Percentiles rank a stretch among this genome's conserved stretches.
Conservation (phyloP, 2,888 invertebrate genomes). For the Magallana nippona region DNA sequence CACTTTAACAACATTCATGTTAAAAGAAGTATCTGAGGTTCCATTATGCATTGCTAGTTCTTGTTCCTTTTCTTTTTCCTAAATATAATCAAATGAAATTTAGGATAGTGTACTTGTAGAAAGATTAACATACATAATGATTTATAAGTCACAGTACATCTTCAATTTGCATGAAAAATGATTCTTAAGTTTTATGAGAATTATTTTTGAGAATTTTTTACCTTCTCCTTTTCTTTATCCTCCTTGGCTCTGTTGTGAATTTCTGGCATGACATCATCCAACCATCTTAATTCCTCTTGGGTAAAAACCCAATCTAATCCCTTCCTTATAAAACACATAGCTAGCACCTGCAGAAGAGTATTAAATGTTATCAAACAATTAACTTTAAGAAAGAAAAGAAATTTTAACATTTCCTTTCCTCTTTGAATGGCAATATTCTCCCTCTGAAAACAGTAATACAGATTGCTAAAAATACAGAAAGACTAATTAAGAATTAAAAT, state of each 20-base stretch:
- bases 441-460: too few species aligned
- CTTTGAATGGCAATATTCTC: too few species aligned
- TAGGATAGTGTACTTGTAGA: neutral
- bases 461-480: too few species aligned
- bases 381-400: neutral
- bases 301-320: slow-evolving; percentile 77
- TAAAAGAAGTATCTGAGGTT: neutral
- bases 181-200: too few species aligned
- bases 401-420: too few species aligned
- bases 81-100: neutral
- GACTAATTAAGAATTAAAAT: too few species aligned
- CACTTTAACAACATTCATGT: neutral
- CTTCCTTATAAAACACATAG: slow-evolving; percentile 78
- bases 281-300: slow-evolving; percentile 77
- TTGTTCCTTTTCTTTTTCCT: slow-evolving; percentile 25
- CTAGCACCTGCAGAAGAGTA: slow-evolving; percentile 69
- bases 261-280: slow-evolving; percentile 79
- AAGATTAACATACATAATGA: neutral
- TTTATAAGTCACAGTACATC: neutral
- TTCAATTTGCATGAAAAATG: neutral
- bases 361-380: neutral
- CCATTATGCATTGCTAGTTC: neutral
- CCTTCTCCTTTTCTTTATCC: slow-evolving; percentile 67
- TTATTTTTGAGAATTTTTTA: slow-evolving; percentile 23
- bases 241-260: slow-evolving; percentile 73